A percentile compares a stretch with the other conserved stretches of the same genome.
Conservation (phyloP, 1,140 invertebrate species). For the Argopecten irradians region DNA sequence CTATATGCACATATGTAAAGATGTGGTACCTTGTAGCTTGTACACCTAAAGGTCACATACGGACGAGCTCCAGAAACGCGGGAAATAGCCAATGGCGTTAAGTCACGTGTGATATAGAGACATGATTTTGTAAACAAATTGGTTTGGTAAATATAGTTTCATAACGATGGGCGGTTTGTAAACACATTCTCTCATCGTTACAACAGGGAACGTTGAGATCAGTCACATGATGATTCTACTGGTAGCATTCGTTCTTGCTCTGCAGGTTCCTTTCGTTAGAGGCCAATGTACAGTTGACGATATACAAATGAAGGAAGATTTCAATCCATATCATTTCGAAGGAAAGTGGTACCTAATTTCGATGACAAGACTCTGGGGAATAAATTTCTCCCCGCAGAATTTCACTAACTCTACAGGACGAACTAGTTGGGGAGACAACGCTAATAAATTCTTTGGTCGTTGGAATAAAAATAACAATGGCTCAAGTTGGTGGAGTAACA, state of each 20-base stretch:
- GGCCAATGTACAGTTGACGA: background rate
- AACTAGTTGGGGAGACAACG: background rate
- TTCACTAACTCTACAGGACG: background rate
- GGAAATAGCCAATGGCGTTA: background rate
- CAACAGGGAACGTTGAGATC: background rate
- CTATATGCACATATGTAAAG: background rate
- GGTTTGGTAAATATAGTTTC: no score
- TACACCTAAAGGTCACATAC: background rate
- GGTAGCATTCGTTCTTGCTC: background rate
- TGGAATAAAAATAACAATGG: background rate
- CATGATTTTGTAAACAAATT: no score
- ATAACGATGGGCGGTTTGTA: no score
- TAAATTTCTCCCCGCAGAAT: background rate
- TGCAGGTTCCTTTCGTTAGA: background rate
- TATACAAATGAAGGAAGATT: background rate
- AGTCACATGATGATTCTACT: background rate
- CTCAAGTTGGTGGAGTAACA: background rate
- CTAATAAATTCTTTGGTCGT: background rate
- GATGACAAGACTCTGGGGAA: constrained; percentile 1
- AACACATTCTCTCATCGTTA: background rate
- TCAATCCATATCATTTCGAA: background rate
- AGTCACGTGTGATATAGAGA: background rate
- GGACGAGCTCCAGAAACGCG: background rate
- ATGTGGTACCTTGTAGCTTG: background rate
- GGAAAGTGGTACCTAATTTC: background rate